Base-by-base conservation (phyloP, 2,888 invertebrate genomes). In the Odontothrips loti region DNA sequence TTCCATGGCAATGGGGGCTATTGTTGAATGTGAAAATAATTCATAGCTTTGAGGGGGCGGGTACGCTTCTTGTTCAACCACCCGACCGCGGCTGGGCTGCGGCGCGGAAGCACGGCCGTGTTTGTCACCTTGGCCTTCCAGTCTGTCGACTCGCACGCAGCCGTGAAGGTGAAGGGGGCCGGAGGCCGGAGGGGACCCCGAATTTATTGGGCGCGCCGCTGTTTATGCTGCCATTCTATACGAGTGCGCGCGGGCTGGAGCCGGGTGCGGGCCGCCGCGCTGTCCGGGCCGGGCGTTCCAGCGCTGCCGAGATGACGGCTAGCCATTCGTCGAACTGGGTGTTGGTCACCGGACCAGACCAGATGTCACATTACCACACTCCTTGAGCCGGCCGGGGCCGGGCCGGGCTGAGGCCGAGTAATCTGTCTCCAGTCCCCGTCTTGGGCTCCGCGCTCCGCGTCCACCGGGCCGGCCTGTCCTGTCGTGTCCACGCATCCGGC, bases 281-380 rank as follows among this genome's bases (percentile, higher is more conserved):
- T 51, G 51, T 1, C 51, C 51, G 1, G 68, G 63, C n/a, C 63
- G 4, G 68, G 11, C 68, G 10, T 51, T 12, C 48, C 48, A 12
- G 51, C 17, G 3, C 51, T 51, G 51, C 17, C 51, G 15, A 17
- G 51, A 17, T 51, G 51, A 51, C 51, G 51, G 51, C 51, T 2
- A 51, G 9, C 51, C 51, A 51, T 51, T 51, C 51, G 51, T 51
- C 51, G 51, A 51, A 51, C 51, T 51, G 51, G 51, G 51, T 51
- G 51, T 51, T 51, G 68, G 68, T 68, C 68, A 20, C 68, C 68
- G n/a, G 68, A 68, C 68, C n/a, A n/a, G n/a, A n/a, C n/a, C 23
- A 68, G 68, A 68, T 68, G 68, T 68, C 68, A 68, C 68, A 68
- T 68, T 68, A 68, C 68, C 68, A n/a, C 68, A 68, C 68, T n/a